Evolutionary conservation across 2,888 invertebrate species (phyloP).

Genomic region (Salpingus planirostris): DNA sequence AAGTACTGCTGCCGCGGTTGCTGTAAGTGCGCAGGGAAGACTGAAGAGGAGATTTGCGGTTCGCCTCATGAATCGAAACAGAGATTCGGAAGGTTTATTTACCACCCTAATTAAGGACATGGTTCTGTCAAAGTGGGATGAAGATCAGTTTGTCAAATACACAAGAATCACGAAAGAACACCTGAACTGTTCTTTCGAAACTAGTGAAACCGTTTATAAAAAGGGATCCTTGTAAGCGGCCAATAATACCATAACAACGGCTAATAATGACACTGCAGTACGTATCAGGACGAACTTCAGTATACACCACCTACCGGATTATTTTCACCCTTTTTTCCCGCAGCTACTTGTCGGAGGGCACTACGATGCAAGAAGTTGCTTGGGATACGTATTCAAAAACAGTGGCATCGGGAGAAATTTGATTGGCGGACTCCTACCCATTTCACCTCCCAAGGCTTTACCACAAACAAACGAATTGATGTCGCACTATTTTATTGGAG

Average conservation of each 20-base stretch:
- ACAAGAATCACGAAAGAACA: neutral
- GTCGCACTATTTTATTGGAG: constrained; percentile 13
- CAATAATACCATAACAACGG: neutral
- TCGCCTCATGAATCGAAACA: constrained; percentile 3
- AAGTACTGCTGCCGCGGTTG: no score
- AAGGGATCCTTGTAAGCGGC: neutral
- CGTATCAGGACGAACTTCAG: neutral
- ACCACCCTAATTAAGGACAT: constrained; percentile 3
- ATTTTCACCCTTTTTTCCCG: neutral
- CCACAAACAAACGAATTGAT: constrained; percentile 9
- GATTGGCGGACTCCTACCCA: neutral
- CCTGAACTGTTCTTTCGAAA: neutral
- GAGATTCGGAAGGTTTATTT: constrained; percentile 1
- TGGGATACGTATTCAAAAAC: constrained; percentile 1
- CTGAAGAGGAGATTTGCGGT: constrained; percentile 15
- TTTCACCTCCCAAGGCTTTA: constrained; percentile 4
- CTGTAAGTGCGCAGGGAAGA: no score
- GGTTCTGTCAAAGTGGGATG: neutral
- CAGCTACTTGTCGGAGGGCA: neutral
- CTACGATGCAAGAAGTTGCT: neutral
- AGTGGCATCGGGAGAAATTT: neutral
- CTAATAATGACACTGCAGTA: constrained; percentile 1
- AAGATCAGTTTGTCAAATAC: neutral
- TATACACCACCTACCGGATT: neutral
- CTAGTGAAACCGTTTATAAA: neutral